Evolutionary conservation across 2,113 vertebrate species (phyloP), one percentile per base, ranked within the genome.

Genomic region (Axis porcinus): DNA sequence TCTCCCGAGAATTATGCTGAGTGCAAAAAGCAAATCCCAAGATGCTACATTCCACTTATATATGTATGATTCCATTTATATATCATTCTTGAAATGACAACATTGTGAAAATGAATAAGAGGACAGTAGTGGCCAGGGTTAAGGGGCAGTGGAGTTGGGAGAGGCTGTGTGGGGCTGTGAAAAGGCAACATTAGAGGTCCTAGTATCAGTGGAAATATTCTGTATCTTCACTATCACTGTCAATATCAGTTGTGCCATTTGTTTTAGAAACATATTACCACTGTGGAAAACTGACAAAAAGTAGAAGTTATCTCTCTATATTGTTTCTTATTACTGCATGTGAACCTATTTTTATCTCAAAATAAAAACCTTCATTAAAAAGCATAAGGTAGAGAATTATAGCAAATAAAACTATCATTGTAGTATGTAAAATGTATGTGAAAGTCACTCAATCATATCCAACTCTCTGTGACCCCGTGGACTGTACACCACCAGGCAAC

Each of bases 31-130:
- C 7, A 84, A 45, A 74, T 45, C 15, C n/a, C 21, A 23, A 78
- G 74, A 54, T 5, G 3, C 82, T 45, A 58, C 4, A 21, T 50
- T 50, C 12, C 3, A 50, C 47, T 50, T 50, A 50, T 50, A 50
- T 50, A 50, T 0, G 0, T 74, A 21, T 43, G 7, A 36, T 78
- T 93, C 57, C 3, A 55, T 25, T 89, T 50, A 78, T 40, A 27
- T 15, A 89, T 64, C 3, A 55, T 89, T 89, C 55, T 78, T 57
- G 28, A 89, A 85, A 55, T 93, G 64, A 78, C 8, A 92, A 16
- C 47, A 84, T 67, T 89, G 17, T 50, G 64, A 17, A 78, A 64
- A 55, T 57, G 30, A 30, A 54, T 30, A 93, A 60, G 6, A n/a
- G n/a, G 84, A 85, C 21, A n/a, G 17, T 94, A 12, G 55, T 36